Evolutionary conservation across 53 echinoderm and acorn worm genomes (phyloP), one percentile per base, ranked within the genome.

Genomic region (Luidia sarsii): DNA sequence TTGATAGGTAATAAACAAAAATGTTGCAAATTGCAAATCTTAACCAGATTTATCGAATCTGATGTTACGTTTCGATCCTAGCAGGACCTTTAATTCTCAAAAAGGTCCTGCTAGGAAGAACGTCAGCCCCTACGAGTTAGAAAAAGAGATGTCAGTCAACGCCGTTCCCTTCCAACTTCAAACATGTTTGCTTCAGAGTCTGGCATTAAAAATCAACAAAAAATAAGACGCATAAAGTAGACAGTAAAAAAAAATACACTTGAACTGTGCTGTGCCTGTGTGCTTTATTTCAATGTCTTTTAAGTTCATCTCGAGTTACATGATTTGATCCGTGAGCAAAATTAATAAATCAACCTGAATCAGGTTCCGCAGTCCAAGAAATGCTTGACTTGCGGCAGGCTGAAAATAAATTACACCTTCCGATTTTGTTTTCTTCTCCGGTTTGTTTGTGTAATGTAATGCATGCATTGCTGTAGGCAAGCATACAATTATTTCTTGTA

Each of bases 271-370:
- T 72, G 72, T 72, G 72, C 72, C 46, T 56, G 72, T 72, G 55
- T 55, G 72, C 72, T 72, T 72, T 72, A 72, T 72, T 72, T 72
- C 72, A 56, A 55, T 72, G 9, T 56, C 56, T 36, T 25, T 65
- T 10, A 65, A 45, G 23, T 37, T 23, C 33, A 63, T 63, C 63
- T 63, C 16, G 2, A 57, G 29, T 57, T 48, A 48, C 49, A 45
- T 23, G 33, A 31, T 51, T 70, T 34, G 29, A 50, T 71, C 52
- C 34, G 50, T 70, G 33, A 33, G 33, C 27, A 52, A 13, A 68
- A 28, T 13, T 15, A 53, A 33, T 41, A 41, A 41, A 41, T 41
- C 6, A 41, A 41, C 6, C n/a, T n/a, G 18, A 15, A 13, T 68
- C 41, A 28, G 4, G 23, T 48, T 68, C 22, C 14, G 15, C 2